Conservation (phyloP, 2,888 invertebrate genomes). For the Perizoma affinitatum region DNA sequence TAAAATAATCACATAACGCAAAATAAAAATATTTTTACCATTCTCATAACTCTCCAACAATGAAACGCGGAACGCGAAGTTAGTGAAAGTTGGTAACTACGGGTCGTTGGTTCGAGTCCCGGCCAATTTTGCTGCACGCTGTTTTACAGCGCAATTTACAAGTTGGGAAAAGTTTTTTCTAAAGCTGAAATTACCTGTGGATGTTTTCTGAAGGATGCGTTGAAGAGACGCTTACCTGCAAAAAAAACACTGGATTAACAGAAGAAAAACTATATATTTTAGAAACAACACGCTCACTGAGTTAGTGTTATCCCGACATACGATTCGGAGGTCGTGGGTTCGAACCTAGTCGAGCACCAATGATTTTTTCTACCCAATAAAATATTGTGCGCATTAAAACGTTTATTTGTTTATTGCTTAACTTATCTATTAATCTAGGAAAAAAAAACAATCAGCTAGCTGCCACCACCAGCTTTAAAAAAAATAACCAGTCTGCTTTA, state of each 20-base stretch:
- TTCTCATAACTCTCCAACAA: slow-evolving; percentile 46
- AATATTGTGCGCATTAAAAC: too few relatives aligned
- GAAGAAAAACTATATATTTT: too few relatives aligned
- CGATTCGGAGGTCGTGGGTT: too few relatives aligned
- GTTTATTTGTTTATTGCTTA: too few relatives aligned
- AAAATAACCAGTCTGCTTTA: too few relatives aligned
- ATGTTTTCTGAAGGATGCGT: slow-evolving; percentile 15
- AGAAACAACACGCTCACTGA: too few relatives aligned
- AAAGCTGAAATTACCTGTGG: slow-evolving; percentile 53
- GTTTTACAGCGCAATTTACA: slow-evolving; percentile 58
- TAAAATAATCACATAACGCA: background rate
- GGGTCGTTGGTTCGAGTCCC: slow-evolving; percentile 53
- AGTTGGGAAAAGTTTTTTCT: slow-evolving; percentile 57
- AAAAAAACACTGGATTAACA: background rate
- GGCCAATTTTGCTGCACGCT: slow-evolving; percentile 59
- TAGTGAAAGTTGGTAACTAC: slow-evolving; percentile 60
- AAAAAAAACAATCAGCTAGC: too few relatives aligned
- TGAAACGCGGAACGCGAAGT: slow-evolving; percentile 54
- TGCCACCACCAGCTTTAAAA: too few relatives aligned
- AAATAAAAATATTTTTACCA: slow-evolving; percentile 37
- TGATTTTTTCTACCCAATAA: too few relatives aligned
- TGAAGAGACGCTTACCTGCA: background rate
- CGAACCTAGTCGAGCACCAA: too few relatives aligned
- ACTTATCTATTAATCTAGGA: too few relatives aligned
- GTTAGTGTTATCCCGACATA: too few relatives aligned